phyloP scores from a whole-genome alignment of 2,113 vertebrate genomes.

The Caretta caretta region DNA sequence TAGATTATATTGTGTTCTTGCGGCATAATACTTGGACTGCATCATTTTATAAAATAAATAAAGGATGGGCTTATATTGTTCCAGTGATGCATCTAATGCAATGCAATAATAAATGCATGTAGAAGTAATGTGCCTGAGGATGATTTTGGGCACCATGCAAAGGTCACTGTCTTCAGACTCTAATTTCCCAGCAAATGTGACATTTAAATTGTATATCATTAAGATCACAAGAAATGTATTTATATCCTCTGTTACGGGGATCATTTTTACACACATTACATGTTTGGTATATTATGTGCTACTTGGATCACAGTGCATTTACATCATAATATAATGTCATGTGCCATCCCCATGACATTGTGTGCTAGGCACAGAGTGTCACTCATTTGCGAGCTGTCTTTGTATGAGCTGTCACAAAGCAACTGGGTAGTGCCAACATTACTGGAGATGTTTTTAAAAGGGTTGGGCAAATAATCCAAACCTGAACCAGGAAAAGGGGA shows the following conservation, averaged over 20 bases:
- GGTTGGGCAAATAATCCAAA: neutral
- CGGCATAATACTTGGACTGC: neutral
- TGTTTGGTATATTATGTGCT: conserved; percentile 62
- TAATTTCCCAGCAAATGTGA: conserved; percentile 77
- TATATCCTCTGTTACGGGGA: conserved; percentile 58
- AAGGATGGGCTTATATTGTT: conserved; percentile 23
- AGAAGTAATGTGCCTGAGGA: conserved; percentile 69
- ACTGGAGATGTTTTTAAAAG: neutral
- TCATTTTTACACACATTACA: conserved; percentile 75
- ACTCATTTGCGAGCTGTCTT: neutral
- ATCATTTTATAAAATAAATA: conserved; percentile 29
- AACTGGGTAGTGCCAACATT: neutral
- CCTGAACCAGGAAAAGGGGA: neutral
- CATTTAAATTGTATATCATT: conserved; percentile 82
- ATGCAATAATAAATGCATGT: conserved; percentile 64
- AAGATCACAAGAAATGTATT: conserved; percentile 74
- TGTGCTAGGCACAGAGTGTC: conserved; percentile 37
- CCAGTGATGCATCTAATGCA: conserved; percentile 32
- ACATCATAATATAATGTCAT: conserved; percentile 61
- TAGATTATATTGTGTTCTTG: neutral
- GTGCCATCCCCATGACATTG: conserved; percentile 33
- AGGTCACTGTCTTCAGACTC: conserved; percentile 74
- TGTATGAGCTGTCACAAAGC: conserved; percentile 9
- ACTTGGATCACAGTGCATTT: conserved; percentile 66
- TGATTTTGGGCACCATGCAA: conserved; percentile 66